Percentiles rank a stretch among this genome's conserved stretches.
Conservation (phyloP, 2,888 invertebrate species). For the Pediacus dermestoides region DNA sequence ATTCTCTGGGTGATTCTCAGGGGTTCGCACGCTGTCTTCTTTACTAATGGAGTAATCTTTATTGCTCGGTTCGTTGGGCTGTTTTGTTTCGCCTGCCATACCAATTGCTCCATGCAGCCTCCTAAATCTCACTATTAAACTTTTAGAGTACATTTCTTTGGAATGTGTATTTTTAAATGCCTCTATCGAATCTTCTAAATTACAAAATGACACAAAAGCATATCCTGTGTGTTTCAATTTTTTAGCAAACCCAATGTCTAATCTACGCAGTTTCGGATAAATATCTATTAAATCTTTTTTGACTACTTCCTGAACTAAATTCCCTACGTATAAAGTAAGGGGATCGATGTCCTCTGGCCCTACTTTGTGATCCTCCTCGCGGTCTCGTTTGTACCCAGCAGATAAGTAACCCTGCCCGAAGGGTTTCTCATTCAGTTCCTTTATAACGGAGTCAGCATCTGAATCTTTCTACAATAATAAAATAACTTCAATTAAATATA, state of each 20-base stretch:
- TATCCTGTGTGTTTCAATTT: constrained; percentile 65
- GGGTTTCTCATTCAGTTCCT: constrained; percentile 55
- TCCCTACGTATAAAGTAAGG: constrained; percentile 62
- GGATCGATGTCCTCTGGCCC: constrained; percentile 64
- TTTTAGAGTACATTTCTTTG: constrained; percentile 59
- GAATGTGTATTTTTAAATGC: constrained; percentile 59
- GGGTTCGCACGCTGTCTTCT: too few species aligned
- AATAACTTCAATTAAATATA: too few species aligned
- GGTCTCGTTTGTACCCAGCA: constrained; percentile 59
- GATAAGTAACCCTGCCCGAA: constrained; percentile 58
- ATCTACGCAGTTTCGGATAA: constrained; percentile 58
- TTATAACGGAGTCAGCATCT: constrained; percentile 57
- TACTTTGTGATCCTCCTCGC: constrained; percentile 52
- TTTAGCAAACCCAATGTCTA: constrained; percentile 66
- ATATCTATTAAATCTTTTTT: constrained; percentile 60
- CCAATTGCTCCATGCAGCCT: too few species aligned
- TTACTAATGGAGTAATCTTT: too few species aligned
- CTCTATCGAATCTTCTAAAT: constrained; percentile 58
- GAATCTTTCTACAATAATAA: constrained; percentile 48
- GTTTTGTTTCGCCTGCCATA: too few species aligned
- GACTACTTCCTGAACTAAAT: constrained; percentile 62
- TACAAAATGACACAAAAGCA: constrained; percentile 62
- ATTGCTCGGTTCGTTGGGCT: too few species aligned
- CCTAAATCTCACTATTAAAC: constrained; percentile 61
- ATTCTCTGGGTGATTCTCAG: too few species aligned